Evolutionary conservation across 30 jellyfish, hydroid and myxozoan genomes (phyloP), one percentile per base, ranked within the genome.

Genomic region (Turritopsis rubra): DNA sequence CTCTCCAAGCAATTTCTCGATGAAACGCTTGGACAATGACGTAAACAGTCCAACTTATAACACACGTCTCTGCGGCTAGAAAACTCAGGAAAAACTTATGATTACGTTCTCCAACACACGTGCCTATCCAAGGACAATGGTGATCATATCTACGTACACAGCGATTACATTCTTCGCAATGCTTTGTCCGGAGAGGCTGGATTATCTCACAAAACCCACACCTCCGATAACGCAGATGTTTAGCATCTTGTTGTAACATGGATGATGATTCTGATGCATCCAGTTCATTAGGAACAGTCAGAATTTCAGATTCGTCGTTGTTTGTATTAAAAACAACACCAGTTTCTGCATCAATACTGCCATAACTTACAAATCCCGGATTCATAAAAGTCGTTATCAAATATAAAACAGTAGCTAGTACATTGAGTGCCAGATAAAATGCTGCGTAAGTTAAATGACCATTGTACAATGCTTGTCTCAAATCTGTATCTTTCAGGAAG

Each of bases 81-180:
- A 94, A 94, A 53, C 84, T 81, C 90, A 95, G 79, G 81, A 94
- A 94, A 80, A 88, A 94, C 71, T 86, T 82, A 72, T 94, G 99
- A 89, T 94, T 94, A 54, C 88, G 79, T 87, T 94, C 99, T 5
- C 99, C 99, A 73, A 94, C 92, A 75, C 99, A 94, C 29, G 94
- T 85, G 24, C 97, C 99, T 16, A 94, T 87, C 99, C 99, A 94
- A 30, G 99, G 99, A 79, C 99, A 94, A 71, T 94, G 99, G 79
- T 94, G 99, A 77, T 94, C 99, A 81, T 94, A 94, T 73, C 92
- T 79, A 19, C 99, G 84, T 1, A 94, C 95, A 75, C 99, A 94
- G 52, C 86, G 85, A 8, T 91, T 89, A 74, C 99, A 94, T 68
- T 94, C 99, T 70, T 94, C 97, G 72, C 99, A 94, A 84, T 94